Conservation (phyloP, 1,140 invertebrate species). For the Brachystomella parvula region DNA sequence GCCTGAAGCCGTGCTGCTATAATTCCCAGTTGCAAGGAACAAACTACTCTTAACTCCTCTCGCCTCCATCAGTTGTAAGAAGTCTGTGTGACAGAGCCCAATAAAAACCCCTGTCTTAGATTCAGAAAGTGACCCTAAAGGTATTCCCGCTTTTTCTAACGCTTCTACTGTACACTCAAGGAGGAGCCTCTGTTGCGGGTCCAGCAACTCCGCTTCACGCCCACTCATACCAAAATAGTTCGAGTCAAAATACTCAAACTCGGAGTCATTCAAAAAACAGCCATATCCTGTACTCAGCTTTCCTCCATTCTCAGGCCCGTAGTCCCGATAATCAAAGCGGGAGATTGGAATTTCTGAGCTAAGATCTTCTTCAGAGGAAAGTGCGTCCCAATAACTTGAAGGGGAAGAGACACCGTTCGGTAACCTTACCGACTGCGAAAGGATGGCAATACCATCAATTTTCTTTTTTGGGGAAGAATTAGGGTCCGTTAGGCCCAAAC, state of each 20-base stretch:
- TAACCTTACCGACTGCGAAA: no score
- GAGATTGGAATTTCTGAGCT: no score
- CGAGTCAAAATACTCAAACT: constrained; percentile 45
- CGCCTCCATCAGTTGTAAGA: background rate
- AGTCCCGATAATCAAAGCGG: no score
- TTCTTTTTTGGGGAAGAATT: no score
- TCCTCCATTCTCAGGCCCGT: no score
- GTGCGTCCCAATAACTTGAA: no score
- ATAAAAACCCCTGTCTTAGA: constrained; percentile 50
- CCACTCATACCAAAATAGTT: constrained; percentile 48
- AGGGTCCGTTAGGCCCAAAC: no score
- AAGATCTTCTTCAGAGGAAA: no score
- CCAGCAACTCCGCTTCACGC: constrained; percentile 53
- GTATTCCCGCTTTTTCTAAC: constrained; percentile 51
- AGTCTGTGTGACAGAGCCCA: constrained; percentile 38
- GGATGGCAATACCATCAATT: no score
- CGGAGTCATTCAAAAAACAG: background rate
- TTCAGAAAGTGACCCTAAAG: constrained; percentile 42
- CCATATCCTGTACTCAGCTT: background rate
- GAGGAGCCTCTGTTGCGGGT: no score
- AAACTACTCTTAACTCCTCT: no score
- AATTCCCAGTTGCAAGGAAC: constrained; percentile 20
- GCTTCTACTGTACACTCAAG: constrained; percentile 52
- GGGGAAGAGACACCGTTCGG: no score
- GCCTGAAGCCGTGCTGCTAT: background rate